phyloP scores from a whole-genome alignment of 2,888 invertebrate species.

The Chorisops tibialis region DNA sequence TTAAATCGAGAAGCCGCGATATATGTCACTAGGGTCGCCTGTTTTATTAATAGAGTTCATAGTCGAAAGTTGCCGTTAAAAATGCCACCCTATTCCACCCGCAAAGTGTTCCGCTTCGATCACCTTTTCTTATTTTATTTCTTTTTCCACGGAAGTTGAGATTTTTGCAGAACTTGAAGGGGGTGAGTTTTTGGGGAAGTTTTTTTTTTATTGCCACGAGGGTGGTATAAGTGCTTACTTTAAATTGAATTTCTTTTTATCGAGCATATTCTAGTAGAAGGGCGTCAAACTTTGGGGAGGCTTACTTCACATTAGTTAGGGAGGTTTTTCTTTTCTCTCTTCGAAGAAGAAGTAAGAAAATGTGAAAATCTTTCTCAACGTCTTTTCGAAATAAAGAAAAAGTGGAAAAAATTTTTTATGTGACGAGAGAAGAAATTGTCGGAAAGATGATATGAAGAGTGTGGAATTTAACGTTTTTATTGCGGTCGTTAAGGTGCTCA shows the following conservation, averaged over 20 bases:
- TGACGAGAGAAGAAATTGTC: slow-evolving; percentile 18
- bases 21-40: slow-evolving; percentile 30
- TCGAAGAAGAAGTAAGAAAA: slow-evolving; percentile 1
- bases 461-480: slow-evolving; percentile 23
- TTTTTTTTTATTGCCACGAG: slow-evolving; percentile 22
- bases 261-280: slow-evolving; percentile 16
- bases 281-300: slow-evolving; percentile 1
- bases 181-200: not conserved
- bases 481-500: slow-evolving; percentile 26
- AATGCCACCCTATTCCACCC: slow-evolving; percentile 9
- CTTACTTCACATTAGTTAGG: not conserved
- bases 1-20: slow-evolving; percentile 30
- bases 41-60: slow-evolving; percentile 27
- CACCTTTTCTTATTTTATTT: slow-evolving; percentile 18
- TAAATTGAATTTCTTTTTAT: slow-evolving; percentile 33
- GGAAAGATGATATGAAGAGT: slow-evolving; percentile 8
- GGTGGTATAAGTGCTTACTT: slow-evolving; percentile 31
- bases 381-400: not conserved
- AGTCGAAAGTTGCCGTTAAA: slow-evolving; percentile 15
- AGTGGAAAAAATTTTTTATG: slow-evolving; percentile 3
- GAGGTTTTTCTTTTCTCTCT: not conserved
- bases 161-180: not conserved
- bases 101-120: not conserved
- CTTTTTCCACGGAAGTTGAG: slow-evolving; percentile 11
- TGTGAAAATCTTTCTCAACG: not conserved